Evolutionary conservation across 2,888 invertebrate genomes (phyloP), one percentile per base, ranked within the genome.

Genomic region (Schizotus pectinicornis): DNA sequence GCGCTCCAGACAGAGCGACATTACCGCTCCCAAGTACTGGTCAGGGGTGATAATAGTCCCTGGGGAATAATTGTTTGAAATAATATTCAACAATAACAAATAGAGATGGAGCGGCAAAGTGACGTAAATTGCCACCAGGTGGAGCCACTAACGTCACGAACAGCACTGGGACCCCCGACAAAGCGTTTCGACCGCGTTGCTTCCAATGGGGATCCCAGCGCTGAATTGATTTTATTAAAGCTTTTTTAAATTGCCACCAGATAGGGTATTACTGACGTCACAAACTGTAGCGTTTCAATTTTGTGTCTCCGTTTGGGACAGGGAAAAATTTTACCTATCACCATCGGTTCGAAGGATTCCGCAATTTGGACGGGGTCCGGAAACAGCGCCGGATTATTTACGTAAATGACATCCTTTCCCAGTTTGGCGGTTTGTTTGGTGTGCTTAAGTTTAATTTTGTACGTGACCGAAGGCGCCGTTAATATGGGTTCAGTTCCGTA

Each of bases 31-130:
- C 8, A 91, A 79, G 76, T 88, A 91, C 64, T 87, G 83, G 32
- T 85, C 87, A 49, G 97, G 97, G 1, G 92, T 89, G 70, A 98
- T 93, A 58, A 98, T 91, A 2, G 95, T 96, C 43, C 92, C 94
- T 81, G 80, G 65, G 67, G 5, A 22, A 22, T 22, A 22, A 22
- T 3, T 22, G 5, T 22, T 22, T 22, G 22, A 22, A 5, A 3
- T 22, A 22, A 22, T 22, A 5, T n/a, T n/a, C n/a, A n/a, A n/a
- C n/a, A n/a, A n/a, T n/a, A n/a, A n/a, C n/a, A n/a, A n/a, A n/a
- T n/a, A n/a, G n/a, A n/a, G n/a, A n/a, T n/a, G n/a, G n/a, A n/a
- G n/a, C n/a, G n/a, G n/a, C n/a, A n/a, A n/a, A n/a, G n/a, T n/a
- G n/a, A n/a, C 13, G 35, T n/a, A 13, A 12, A 48, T 37, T 8